A percentile compares a stretch with the other conserved stretches of the same genome.
Conservation (phyloP, 1,140 invertebrate genomes). For the Hesperophylax magnus region DNA sequence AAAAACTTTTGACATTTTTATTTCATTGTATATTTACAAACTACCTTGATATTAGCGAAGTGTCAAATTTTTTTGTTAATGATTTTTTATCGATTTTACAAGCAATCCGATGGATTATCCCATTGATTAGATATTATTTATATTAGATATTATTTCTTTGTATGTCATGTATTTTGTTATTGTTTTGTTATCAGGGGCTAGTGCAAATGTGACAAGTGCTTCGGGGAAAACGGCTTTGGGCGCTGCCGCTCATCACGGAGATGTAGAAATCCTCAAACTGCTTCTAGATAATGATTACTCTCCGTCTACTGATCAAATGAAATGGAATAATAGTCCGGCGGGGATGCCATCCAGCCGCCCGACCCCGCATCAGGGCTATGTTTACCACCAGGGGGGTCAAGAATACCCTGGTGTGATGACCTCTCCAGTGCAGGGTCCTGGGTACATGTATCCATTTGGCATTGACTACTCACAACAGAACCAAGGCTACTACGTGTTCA, state of each 20-base stretch:
- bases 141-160: background rate
- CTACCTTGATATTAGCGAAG: background rate
- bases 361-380: background rate
- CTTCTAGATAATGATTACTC: conserved; percentile 38
- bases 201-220: conserved; percentile 46
- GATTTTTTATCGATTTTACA: background rate
- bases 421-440: background rate
- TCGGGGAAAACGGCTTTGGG: conserved; percentile 44
- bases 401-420: background rate
- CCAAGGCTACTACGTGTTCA: conserved; percentile 55
- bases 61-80: conserved; percentile 4
- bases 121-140: no score
- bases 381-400: conserved; percentile 14
- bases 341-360: background rate
- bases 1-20: conserved; percentile 34
- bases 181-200: conserved; percentile 41
- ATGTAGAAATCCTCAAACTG: conserved; percentile 41
- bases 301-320: background rate
- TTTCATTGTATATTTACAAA: conserved; percentile 12
- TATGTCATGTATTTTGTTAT: conserved; percentile 3
- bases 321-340: conserved; percentile 9
- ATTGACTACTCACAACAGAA: conserved; percentile 53
- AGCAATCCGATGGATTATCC: background rate
- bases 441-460: conserved; percentile 45
- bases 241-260: conserved; percentile 39